Percentiles rank a stretch among this genome's conserved stretches.
Conservation (phyloP, 30 jellyfish, hydroid and myxozoan species). For the Aurelia aurita region DNA sequence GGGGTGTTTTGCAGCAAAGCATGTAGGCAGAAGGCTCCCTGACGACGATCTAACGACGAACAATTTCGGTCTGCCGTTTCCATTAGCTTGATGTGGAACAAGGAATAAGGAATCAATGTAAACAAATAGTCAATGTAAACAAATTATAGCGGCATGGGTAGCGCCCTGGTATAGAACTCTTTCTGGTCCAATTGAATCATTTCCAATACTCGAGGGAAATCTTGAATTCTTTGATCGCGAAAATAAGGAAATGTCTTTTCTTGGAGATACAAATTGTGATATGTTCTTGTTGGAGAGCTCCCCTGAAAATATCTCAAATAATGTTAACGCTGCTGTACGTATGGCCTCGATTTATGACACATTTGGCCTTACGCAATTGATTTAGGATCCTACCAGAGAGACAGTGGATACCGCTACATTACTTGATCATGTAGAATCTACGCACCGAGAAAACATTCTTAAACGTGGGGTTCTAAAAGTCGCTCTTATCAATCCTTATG, state of each 20-base stretch:
- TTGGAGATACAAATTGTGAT: constrained; percentile 30
- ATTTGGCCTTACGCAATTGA: constrained; percentile 54
- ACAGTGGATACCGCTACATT: constrained; percentile 35
- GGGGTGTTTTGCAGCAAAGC: too few species aligned
- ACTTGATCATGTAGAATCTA: constrained; percentile 42
- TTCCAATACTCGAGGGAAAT: constrained; percentile 26
- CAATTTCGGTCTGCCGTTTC: too few species aligned
- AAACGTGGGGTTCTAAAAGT: constrained; percentile 39
- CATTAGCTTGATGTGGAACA: too few species aligned
- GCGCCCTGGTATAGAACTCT: constrained; percentile 38
- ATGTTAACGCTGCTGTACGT: constrained; percentile 38
- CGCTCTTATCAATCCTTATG: constrained; percentile 41
- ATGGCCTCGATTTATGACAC: too few species aligned
- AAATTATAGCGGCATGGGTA: too few species aligned
- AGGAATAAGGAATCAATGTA: too few species aligned
- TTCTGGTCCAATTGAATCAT: constrained; percentile 34
- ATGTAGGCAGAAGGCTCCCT: too few species aligned
- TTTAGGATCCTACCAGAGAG: constrained; percentile 50
- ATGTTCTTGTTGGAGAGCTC: constrained; percentile 31
- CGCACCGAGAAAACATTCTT: constrained; percentile 6
- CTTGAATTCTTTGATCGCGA: background rate
- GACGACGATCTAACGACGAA: too few species aligned
- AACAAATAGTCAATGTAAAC: too few species aligned
- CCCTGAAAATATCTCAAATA: constrained; percentile 27
- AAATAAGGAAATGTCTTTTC: too few species aligned